Evolutionary conservation across 2,888 invertebrate species (phyloP).

Genomic region (Mellilla xanthometata): DNA sequence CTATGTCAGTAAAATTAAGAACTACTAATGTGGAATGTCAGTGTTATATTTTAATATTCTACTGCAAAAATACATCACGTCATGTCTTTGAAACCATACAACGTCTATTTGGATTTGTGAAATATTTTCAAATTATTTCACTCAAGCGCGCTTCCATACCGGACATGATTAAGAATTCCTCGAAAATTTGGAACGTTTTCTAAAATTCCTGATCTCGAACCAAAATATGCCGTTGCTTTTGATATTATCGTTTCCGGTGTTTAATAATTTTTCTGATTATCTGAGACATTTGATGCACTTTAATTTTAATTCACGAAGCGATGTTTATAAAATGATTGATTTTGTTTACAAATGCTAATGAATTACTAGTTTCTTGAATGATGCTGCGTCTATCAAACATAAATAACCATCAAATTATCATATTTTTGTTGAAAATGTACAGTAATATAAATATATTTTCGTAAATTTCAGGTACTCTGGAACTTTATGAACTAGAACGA

Average conservation of each 20-base stretch:
- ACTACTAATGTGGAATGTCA: too few relatives aligned
- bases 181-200: constrained; percentile 36
- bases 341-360: constrained; percentile 15
- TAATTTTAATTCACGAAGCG: neutral
- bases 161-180: constrained; percentile 51
- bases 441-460: too few relatives aligned
- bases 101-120: constrained; percentile 6
- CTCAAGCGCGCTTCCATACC: constrained; percentile 32
- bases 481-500: too few relatives aligned
- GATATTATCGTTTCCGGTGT: constrained; percentile 34
- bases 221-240: constrained; percentile 32
- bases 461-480: too few relatives aligned
- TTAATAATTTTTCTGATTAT: constrained; percentile 21
- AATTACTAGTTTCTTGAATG: neutral
- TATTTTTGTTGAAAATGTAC: too few relatives aligned
- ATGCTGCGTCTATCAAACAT: too few relatives aligned
- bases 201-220: constrained; percentile 30
- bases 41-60: too few relatives aligned
- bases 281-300: constrained; percentile 5
- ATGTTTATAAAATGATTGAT: constrained; percentile 2
- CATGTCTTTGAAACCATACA: neutral
- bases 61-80: too few relatives aligned
- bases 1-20: too few relatives aligned
- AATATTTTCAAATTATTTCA: constrained; percentile 24
- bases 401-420: too few relatives aligned